Percentiles rank a stretch among this genome's conserved stretches.
phyloP scores from a whole-genome alignment of 2,797 vertebrate species.

The Hydrophis major region DNA sequence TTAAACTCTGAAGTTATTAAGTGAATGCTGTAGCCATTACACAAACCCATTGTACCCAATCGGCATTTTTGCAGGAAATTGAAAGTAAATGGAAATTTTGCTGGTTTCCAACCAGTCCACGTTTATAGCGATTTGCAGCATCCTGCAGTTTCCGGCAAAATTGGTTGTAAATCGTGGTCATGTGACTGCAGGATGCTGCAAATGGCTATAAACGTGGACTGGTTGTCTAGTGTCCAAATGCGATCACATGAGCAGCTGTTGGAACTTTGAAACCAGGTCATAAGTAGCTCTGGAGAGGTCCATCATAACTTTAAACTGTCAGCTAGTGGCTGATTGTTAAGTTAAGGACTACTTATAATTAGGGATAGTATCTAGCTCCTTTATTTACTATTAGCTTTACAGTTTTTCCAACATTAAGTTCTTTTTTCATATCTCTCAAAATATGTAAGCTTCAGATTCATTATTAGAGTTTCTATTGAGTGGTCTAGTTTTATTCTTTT shows the following conservation, averaged over 20 bases:
- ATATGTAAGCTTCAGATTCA: neutral
- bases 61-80: neutral
- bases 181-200: neutral
- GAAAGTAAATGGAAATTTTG: neutral
- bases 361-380: neutral
- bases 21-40: neutral
- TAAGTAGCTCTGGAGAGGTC: neutral
- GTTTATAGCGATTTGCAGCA: no score
- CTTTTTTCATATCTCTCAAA: neutral
- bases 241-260: neutral
- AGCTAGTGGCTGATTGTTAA: neutral
- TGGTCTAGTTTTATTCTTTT: neutral
- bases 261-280: neutral
- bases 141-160: neutral
- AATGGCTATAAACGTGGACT: neutral
- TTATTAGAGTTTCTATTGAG: neutral
- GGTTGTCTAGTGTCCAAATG: neutral
- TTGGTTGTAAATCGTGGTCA: neutral
- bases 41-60: neutral
- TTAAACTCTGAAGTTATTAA: neutral
- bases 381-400: neutral
- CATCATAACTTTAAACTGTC: neutral
- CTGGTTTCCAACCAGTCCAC: no score
- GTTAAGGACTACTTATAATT: neutral
- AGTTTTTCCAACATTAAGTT: neutral